Conservation (phyloP, 1,140 invertebrate genomes). For the Sycophaga agraensis region DNA sequence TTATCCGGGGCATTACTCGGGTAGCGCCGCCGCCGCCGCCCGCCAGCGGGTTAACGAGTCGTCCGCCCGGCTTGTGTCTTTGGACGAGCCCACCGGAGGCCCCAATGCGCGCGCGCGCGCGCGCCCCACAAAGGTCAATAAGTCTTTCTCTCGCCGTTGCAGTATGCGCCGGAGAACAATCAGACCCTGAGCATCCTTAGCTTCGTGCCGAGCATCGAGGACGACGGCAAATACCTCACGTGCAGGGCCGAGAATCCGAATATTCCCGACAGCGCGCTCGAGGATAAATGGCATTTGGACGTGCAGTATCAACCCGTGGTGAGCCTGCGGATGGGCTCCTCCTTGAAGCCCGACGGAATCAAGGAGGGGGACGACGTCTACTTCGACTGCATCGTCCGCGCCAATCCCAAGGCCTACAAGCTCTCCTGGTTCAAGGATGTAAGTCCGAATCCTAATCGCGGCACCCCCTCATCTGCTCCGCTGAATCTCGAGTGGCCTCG, state of each 20-base stretch:
- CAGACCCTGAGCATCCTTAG: conserved; percentile 80
- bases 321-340: conserved; percentile 74
- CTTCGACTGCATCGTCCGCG: conserved; percentile 76
- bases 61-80: background rate
- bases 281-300: conserved; percentile 78
- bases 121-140: conserved; percentile 32
- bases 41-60: background rate
- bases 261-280: conserved; percentile 76
- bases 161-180: conserved; percentile 81
- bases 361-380: conserved; percentile 84
- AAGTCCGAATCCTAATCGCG: too few species aligned
- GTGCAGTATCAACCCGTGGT: conserved; percentile 79
- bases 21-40: too few species aligned
- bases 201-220: conserved; percentile 77
- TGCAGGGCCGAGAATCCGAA: conserved; percentile 84
- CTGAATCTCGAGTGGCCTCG: too few species aligned
- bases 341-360: conserved; percentile 76
- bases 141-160: conserved; percentile 37
- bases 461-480: too few species aligned
- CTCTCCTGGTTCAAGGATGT: conserved; percentile 84
- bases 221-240: conserved; percentile 84
- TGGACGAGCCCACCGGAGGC: too few species aligned
- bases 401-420: conserved; percentile 79
- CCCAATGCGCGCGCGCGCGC: too few species aligned
- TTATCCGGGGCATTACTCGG: too few species aligned